phyloP scores from a whole-genome alignment of 2,113 vertebrate genomes.

The Oncorhynchus keta region DNA sequence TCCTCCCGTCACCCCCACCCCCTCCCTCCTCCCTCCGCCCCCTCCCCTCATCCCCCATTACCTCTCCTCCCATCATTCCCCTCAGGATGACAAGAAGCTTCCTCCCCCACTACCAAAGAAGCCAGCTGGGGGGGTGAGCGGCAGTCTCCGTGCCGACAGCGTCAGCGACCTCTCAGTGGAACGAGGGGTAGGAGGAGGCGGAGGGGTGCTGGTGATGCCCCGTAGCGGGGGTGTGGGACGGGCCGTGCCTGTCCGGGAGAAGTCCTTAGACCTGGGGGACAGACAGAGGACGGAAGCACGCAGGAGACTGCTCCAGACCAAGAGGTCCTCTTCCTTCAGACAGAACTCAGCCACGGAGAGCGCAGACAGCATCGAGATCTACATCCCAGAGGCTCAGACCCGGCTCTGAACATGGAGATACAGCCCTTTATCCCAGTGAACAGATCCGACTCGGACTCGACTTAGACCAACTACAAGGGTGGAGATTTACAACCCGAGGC shows the following conservation, averaged over 20 bases:
- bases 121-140: slow-evolving; percentile 72
- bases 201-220: slow-evolving; percentile 66
- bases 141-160: slow-evolving; percentile 70
- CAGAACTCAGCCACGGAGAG: slow-evolving; percentile 99
- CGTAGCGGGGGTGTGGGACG: slow-evolving; percentile 44
- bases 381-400: slow-evolving; percentile 98
- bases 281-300: slow-evolving; percentile 93
- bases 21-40: too few relatives aligned
- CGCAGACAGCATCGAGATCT: slow-evolving; percentile 99
- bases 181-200: slow-evolving; percentile 32
- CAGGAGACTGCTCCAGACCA: slow-evolving; percentile 92
- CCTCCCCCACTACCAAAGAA: slow-evolving; percentile 83
- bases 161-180: slow-evolving; percentile 39
- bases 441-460: neutral
- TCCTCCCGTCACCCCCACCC: rapidly evolving
- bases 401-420: slow-evolving; percentile 82
- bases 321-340: slow-evolving; percentile 92
- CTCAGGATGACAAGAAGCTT: slow-evolving; percentile 77
- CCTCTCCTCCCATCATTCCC: slow-evolving; percentile 1
- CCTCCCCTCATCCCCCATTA: neutral
- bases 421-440: too few relatives aligned
- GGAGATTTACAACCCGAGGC: too few relatives aligned
- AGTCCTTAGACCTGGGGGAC: slow-evolving; percentile 81
- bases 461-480: too few relatives aligned
- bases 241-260: slow-evolving; percentile 71